These are phyloP conservation scores for Pristionchus exspectatus DNA, from an alignment of 2,888 invertebrate species.

Conservation along the genomic window DNA sequence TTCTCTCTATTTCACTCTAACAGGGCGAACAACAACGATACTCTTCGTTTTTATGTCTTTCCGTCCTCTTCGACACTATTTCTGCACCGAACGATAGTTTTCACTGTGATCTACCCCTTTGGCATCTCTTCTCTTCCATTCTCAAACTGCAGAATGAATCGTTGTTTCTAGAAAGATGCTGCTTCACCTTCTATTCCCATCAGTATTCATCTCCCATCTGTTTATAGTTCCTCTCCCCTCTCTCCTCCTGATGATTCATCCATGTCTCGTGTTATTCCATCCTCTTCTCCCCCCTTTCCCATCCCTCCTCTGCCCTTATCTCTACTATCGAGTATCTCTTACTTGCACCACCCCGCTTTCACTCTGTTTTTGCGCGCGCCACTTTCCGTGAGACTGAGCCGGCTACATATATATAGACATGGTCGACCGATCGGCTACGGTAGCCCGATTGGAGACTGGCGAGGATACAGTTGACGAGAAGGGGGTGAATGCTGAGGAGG, in stretches of 20 bases:
- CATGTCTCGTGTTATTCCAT: not conserved
- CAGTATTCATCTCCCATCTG: not conserved
- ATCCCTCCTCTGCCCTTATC: not conserved
- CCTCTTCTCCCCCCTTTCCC: not conserved
- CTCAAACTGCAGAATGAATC: not conserved
- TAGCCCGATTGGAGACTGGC: not conserved
- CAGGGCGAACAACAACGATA: slow-evolving; percentile 33
- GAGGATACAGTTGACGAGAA: slow-evolving; percentile 28
- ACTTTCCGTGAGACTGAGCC: not conserved
- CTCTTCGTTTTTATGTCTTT: slow-evolving; percentile 26
- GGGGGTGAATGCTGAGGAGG: slow-evolving; percentile 28
- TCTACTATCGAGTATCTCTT: not conserved
- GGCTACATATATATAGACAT: slow-evolving; percentile 25
- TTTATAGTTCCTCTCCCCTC: slow-evolving; percentile 25
- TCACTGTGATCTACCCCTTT: not conserved
- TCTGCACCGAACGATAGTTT: not conserved
- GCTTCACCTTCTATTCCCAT: not conserved
- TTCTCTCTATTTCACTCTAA: not conserved
- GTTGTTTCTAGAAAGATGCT: not conserved
- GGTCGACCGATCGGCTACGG: not conserved
- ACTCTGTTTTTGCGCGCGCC: not conserved
- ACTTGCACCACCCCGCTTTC: not conserved
- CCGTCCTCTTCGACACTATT: not conserved
- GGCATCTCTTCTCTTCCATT: not conserved
- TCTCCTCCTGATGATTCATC: slow-evolving; percentile 29